Percentiles rank a stretch among this genome's conserved stretches.
These are phyloP conservation scores for Crioceris asparagi DNA, from an alignment of 2,888 invertebrate species.

Conservation along the genomic window DNA sequence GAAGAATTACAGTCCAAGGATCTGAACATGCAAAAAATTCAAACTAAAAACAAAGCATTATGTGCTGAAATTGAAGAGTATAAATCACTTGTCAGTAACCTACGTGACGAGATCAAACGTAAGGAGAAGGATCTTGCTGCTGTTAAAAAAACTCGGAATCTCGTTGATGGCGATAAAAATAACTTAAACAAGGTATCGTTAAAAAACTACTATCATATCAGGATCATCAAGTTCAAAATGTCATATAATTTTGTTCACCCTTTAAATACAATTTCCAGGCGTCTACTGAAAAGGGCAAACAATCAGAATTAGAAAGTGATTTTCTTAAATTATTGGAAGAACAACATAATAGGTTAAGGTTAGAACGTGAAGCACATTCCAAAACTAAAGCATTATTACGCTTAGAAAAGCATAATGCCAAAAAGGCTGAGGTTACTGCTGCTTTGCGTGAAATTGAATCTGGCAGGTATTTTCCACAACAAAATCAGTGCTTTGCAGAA, in stretches of 20 bases:
- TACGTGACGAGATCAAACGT: constrained; percentile 40
- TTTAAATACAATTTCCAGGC: no score
- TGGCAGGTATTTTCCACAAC: no score
- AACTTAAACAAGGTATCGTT: no score
- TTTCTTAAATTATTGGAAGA: constrained; percentile 48
- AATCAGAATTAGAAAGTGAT: no score
- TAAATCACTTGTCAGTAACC: constrained; percentile 44
- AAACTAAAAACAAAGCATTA: constrained; percentile 27
- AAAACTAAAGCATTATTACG: constrained; percentile 33
- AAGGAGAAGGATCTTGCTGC: constrained; percentile 37
- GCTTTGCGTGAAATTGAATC: constrained; percentile 46
- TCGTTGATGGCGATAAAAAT: no score
- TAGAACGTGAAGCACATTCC: constrained; percentile 39
- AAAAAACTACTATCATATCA: no score
- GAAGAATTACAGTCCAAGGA: constrained; percentile 43
- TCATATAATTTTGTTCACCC: no score
- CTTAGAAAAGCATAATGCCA: constrained; percentile 44
- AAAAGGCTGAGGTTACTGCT: constrained; percentile 45
- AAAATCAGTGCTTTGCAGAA: no score
- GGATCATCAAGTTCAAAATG: no score
- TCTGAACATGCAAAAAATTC: constrained; percentile 38
- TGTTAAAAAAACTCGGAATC: no score
- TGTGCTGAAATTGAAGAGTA: constrained; percentile 37
- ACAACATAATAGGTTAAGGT: constrained; percentile 46
- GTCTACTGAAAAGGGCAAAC: no score